Evolutionary conservation across 2,113 vertebrate species (phyloP).

Genomic region (Picathartes gymnocephalus): DNA sequence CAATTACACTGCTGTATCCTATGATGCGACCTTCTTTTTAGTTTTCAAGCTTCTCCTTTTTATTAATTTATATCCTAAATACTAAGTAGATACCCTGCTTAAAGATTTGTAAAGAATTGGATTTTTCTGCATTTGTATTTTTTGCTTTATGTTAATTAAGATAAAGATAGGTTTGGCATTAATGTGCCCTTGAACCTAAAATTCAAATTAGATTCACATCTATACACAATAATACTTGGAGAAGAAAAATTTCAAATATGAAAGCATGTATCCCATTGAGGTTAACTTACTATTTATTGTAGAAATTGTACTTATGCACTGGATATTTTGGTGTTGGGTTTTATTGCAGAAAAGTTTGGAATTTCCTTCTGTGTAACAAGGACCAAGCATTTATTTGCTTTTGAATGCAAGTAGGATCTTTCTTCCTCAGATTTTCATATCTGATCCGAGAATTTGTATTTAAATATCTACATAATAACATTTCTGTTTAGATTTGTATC

Average conservation of each 20-base stretch:
- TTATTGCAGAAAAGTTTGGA: background rate
- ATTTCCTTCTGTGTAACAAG: background rate
- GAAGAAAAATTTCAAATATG: background rate
- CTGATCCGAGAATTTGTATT: background rate
- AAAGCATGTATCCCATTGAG: background rate
- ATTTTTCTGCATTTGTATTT: background rate
- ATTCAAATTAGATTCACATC: background rate
- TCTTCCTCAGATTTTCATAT: conserved; percentile 1
- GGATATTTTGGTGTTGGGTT: background rate
- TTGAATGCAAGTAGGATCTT: background rate
- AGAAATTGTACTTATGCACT: background rate
- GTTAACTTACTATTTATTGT: background rate
- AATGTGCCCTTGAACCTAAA: background rate
- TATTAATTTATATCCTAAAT: conserved; percentile 42
- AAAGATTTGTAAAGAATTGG: background rate
- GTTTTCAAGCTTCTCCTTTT: conserved; percentile 75
- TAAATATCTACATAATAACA: background rate
- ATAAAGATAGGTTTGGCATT: background rate
- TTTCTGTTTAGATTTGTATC: conserved; percentile 16
- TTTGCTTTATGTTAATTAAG: background rate
- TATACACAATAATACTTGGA: background rate
- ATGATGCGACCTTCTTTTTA: conserved; percentile 66
- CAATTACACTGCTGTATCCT: conserved; percentile 75
- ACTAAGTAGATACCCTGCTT: background rate
- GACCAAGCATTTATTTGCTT: background rate